A percentile compares a stretch with the other conserved stretches of the same genome.
Conservation (phyloP, 2,797 vertebrate genomes). For the Eospalax fontanierii region DNA sequence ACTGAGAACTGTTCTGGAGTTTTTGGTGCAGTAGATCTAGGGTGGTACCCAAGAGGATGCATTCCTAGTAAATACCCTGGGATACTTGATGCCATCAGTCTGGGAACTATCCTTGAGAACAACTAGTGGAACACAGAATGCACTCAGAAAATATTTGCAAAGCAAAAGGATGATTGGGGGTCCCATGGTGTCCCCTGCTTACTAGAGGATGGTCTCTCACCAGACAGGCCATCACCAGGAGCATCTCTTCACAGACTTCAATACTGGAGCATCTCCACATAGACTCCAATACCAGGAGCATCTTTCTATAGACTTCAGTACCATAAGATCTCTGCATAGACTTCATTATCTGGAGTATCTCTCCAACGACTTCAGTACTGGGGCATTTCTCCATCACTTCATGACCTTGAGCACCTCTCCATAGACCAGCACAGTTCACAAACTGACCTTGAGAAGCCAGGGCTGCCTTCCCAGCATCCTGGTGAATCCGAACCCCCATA, state of each 20-base stretch:
- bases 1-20: too few relatives aligned
- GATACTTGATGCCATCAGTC: neutral
- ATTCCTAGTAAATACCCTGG: neutral
- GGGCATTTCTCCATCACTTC: neutral
- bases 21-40: neutral
- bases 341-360: neutral
- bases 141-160: neutral
- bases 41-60: too few relatives aligned
- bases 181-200: fast-evolving
- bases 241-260: fast-evolving
- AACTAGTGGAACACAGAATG: fast-evolving
- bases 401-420: neutral
- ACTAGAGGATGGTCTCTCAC: fast-evolving
- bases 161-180: too few relatives aligned
- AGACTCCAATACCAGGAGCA: neutral
- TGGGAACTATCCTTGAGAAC: neutral
- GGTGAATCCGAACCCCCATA: fast-evolving
- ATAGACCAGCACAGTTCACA: neutral
- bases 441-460: too few relatives aligned
- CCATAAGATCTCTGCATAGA: neutral
- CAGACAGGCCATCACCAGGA: fast-evolving
- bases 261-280: neutral
- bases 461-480: neutral
- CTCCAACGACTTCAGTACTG: neutral
- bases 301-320: neutral